phyloP scores from a whole-genome alignment of 2,888 invertebrate species.

The Rotaria socialis region DNA sequence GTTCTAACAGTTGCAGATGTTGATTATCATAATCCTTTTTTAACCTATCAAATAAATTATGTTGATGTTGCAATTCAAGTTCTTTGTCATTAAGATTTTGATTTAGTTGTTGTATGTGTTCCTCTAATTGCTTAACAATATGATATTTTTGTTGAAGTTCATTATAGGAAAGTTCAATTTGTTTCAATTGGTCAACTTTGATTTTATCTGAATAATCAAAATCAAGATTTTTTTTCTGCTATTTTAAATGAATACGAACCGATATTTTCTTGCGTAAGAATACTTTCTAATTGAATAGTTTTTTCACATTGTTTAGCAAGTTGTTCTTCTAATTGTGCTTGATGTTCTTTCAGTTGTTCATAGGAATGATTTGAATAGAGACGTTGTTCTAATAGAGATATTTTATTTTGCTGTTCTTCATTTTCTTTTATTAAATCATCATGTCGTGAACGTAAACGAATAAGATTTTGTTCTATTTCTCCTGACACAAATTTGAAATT shows the following conservation, averaged over 20 bases:
- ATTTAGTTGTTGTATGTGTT: neutral
- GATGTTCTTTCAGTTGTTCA: neutral
- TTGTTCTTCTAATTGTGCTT: neutral
- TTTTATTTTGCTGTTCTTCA: neutral
- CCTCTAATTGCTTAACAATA: neutral
- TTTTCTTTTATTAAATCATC: neutral
- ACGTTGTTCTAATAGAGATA: neutral
- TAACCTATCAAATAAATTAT: neutral
- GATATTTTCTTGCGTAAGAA: neutral
- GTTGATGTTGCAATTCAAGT: neutral
- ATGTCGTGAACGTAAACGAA: neutral
- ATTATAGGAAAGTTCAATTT: constrained; percentile 27
- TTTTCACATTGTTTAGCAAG: neutral
- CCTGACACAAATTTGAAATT: neutral
- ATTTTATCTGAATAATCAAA: neutral
- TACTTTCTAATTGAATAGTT: constrained; percentile 9
- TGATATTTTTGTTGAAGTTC: constrained; percentile 1
- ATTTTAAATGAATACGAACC: neutral
- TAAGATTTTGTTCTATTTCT: neutral
- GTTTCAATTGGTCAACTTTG: neutral
- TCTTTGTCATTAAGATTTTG: neutral
- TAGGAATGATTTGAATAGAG: neutral
- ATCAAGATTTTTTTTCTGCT: neutral
- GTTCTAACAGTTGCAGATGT: neutral
- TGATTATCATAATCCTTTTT: neutral